Evolutionary conservation across 2,797 vertebrate species (phyloP), one percentile per base, ranked within the genome.

Genomic region (Phrynocephalus forsythii): DNA sequence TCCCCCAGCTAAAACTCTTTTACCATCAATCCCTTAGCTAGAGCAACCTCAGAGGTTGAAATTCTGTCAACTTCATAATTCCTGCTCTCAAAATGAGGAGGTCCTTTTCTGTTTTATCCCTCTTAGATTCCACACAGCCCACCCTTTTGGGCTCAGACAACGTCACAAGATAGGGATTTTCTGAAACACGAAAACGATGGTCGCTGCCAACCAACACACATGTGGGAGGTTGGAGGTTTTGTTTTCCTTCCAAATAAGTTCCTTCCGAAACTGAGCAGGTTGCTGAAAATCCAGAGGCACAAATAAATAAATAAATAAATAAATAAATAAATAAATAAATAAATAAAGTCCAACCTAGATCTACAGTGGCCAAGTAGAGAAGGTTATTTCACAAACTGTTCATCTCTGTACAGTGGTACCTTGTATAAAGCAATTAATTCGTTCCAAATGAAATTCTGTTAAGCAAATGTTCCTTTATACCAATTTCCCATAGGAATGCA

Each of bases 1-100:
- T 86, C 92, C 22, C 73, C 86, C 88, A 89, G 83, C 24, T 3
- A 8, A 9, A 75, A 33, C 72, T 75, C 33, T 44, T 30, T 38
- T 89, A 91, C 72, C 84, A 88, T 86, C 26, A 38, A 87, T 84
- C 92, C 91, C 80, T 81, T 60, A 16, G 15, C 87, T 91, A 84
- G 30, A 67, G 91, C 90, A 88, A 22, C 50, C 48, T 79, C 15
- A n/a, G 5, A 2, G 76, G 90, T 44, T 93, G 93, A 88, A 92
- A 90, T 85, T 24, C 92, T 92, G 92, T 90, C 91, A 92, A 89
- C 66, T 86, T 88, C 89, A 26, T 89, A 75, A 90, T 89, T 79
- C 89, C 93, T 93, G 73, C 92, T 93, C 91, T 91, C 86, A 89
- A 94, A 95, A 92, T 88, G 82, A 91, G 73, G 63, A 71, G 6